phyloP scores from a whole-genome alignment of 2,797 vertebrate species.

The Chaetophractus vellerosus region DNA sequence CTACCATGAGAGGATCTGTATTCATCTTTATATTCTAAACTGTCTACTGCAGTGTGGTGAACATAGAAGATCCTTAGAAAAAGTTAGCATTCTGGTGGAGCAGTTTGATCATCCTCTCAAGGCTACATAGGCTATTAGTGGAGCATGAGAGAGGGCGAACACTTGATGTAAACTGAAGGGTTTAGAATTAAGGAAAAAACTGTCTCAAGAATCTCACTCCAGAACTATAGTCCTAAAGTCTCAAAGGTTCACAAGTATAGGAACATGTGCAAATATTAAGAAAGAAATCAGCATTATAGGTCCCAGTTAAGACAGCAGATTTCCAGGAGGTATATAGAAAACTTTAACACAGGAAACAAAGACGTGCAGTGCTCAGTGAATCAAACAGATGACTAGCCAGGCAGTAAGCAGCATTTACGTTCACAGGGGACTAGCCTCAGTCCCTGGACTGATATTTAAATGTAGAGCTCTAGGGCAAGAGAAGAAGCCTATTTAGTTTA shows the following conservation, averaged over 20 bases:
- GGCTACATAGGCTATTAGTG: background rate
- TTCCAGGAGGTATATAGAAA: background rate
- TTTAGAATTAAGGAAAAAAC: background rate
- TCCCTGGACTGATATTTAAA: background rate
- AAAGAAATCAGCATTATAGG: background rate
- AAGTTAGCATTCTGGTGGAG: background rate
- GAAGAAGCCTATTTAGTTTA: background rate
- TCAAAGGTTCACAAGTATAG: background rate
- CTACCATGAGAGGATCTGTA: background rate
- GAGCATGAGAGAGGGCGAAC: background rate
- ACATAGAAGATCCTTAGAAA: background rate
- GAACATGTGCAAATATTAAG: background rate
- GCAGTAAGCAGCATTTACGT: background rate
- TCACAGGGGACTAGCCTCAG: background rate
- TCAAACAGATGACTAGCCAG: background rate
- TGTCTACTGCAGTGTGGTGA: background rate
- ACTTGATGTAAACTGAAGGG: background rate
- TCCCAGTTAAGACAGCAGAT: background rate
- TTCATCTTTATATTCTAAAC: slow-evolving; percentile 19
- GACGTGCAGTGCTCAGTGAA: background rate
- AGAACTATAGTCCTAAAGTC: slow-evolving; percentile 10
- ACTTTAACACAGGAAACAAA: background rate
- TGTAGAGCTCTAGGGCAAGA: background rate
- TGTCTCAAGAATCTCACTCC: background rate
- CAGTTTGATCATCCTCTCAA: background rate